Evolutionary conservation across 2,113 vertebrate genomes (phyloP).

Genomic region (Pomatostomus ruficeps): DNA sequence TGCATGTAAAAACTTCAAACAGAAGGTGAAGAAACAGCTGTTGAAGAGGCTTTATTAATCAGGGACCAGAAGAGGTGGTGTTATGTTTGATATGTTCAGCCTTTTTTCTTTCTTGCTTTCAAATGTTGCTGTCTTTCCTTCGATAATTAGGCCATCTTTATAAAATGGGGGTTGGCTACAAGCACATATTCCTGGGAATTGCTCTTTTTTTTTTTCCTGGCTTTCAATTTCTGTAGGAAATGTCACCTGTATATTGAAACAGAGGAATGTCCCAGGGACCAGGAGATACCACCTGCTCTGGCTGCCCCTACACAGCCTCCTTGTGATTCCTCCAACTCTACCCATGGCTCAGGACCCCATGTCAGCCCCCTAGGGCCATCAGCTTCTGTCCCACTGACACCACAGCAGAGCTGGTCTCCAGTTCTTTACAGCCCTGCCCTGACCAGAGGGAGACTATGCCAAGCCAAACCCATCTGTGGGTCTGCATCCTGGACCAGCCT

Average conservation of each 20-base stretch:
- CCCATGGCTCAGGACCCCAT: not conserved
- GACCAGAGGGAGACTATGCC: not conserved
- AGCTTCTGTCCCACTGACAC: not conserved
- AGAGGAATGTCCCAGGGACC: not conserved
- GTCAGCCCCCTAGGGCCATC: not conserved
- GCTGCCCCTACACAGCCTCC: not conserved
- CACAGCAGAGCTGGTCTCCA: fast-evolving
- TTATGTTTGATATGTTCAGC: not conserved
- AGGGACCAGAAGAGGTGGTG: not conserved
- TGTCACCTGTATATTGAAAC: not conserved
- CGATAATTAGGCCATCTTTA: not conserved
- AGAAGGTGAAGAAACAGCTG: not conserved
- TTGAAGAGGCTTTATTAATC: not conserved
- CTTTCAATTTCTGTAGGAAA: not conserved
- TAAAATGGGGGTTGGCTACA: not conserved
- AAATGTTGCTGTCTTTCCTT: not conserved
- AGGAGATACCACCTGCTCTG: not conserved
- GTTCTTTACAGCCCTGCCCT: not conserved
- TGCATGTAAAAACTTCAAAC: not conserved
- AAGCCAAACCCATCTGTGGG: not conserved
- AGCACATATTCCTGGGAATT: not conserved
- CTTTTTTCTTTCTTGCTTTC: not conserved
- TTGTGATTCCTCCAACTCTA: not conserved
- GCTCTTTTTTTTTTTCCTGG: not conserved
- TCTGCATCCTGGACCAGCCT: not conserved